Evolutionary conservation across 2,113 vertebrate species (phyloP).

Genomic region (Leuciscus idus): DNA sequence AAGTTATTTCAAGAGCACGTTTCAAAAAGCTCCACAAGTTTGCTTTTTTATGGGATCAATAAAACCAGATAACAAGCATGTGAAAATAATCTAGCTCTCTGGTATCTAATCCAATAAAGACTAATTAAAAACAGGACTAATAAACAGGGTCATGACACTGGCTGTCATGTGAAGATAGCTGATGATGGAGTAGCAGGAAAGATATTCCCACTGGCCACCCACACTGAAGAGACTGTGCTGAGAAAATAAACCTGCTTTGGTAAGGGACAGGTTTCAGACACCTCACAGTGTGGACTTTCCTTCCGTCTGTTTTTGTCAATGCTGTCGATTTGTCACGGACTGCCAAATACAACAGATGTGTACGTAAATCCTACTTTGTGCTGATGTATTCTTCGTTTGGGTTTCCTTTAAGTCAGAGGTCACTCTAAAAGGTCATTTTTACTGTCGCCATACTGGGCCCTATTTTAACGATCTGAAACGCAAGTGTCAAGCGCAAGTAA

Average conservation of each 20-base stretch:
- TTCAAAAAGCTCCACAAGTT: constrained; percentile 51
- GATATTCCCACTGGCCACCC: constrained; percentile 65
- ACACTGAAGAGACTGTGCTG: constrained; percentile 51
- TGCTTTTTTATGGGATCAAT: constrained; percentile 66
- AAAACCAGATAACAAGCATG: constrained; percentile 69
- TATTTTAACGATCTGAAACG: too few relatives aligned
- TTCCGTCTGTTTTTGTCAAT: constrained; percentile 29
- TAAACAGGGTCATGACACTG: constrained; percentile 56
- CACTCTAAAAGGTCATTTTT: constrained; percentile 15
- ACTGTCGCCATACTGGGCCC: not conserved
- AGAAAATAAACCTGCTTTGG: constrained; percentile 33
- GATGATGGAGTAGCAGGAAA: constrained; percentile 43
- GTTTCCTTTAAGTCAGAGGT: not conserved
- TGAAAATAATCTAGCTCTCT: constrained; percentile 64
- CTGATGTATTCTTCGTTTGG: constrained; percentile 16
- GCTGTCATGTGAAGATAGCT: constrained; percentile 60
- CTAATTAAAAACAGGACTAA: constrained; percentile 66
- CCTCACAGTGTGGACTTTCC: constrained; percentile 36
- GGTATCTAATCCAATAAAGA: constrained; percentile 63
- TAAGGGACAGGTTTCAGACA: constrained; percentile 26
- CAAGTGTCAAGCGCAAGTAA: too few relatives aligned
- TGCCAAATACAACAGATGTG: constrained; percentile 9
- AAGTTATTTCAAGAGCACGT: constrained; percentile 54
- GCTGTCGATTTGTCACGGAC: constrained; percentile 30
- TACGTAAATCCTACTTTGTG: not conserved